Base-by-base conservation (phyloP, 2,888 invertebrate genomes). In the Carpatolechia fugitivella region DNA sequence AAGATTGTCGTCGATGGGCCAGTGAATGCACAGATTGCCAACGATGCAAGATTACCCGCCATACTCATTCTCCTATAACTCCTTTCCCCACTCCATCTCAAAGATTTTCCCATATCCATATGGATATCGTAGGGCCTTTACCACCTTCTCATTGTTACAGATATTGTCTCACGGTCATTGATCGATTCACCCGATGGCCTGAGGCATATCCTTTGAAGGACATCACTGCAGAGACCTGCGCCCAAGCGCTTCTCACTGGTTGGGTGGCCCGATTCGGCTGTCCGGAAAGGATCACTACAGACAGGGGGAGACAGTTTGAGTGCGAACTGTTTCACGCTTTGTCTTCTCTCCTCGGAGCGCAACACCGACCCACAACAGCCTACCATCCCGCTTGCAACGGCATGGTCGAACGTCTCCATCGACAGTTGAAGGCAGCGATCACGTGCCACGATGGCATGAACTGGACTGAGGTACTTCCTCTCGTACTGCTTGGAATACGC, bases 341-440 rank as follows among this genome's bases (percentile, higher is more conserved):
- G 8, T 3, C 11, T n/a, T 11, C 33, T n/a, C 2, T 33, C 2
- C 8, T 33, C n/a, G 33, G 33, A 11, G 33, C 33, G 11, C 8
- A 33, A 10, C 33, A 33, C 10, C n/a, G 33, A 5, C 33, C 33
- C 8, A 11, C 33, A 8, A 33, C 33, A 8, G 8, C 33, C 2
- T 33, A 33, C n/a, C 33, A 33, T 10, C 33, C 33, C 5, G 1
- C 8, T 3, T 33, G 33, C n/a, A 33, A 33, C n/a, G 33, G 33
- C 33, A 8, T 33, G 33, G 33, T 33, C 11, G 33, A 33, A 10
- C 8, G 33, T 0, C 60, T 74, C 53, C 82, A 86, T 58, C 62
- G 83, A 1, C 68, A 72, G 5, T 57, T 85, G 16, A 85, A 86
- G 60, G 62, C 74, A 0, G 70, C 82, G 0, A 63, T 65, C 2